Evolutionary conservation across 2,888 invertebrate genomes (phyloP), one percentile per base, ranked within the genome.

Genomic region (Dolichopus griseipennis): DNA sequence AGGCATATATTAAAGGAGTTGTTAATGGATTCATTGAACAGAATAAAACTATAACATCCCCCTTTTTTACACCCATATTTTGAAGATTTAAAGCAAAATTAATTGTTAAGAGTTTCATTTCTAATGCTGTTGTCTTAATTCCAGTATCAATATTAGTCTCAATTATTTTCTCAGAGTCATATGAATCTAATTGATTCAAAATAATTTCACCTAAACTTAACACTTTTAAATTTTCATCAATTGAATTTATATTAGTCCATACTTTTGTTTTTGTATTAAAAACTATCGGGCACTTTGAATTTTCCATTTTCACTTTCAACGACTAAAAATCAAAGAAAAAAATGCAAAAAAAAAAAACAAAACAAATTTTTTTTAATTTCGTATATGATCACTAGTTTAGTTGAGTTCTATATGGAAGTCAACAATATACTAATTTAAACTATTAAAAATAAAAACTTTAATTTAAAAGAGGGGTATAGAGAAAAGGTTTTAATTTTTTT

Each of bases 1-100:
- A 65, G 18, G 62, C 68, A 65, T 61, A 65, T 37, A 68, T 62
- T 18, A 64, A 33, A 21, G 64, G 61, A 9, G 68, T 68, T 65
- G 34, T 61, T 21, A 61, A 43, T 22, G 65, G 62, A 65, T 65
- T 68, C 4, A 68, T 9, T 10, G 61, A 21, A 6, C 15, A 61
- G n/a, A 65, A 65, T 27, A 61, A 65, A 6, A 68, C 7, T 18
- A 68, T 21, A 15, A 68, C 10, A 65, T 68, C 68, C n/a, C 65
- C 68, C 18, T 65, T 33, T 37, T 65, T 61, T 1, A 65, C 22
- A 2, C 33, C 33, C 2, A 68, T 9, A 34, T 20, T 61, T 22
- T 41, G 27, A 9, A 65, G 62, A 61, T 68, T 68, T 22, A 61
- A 10, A 0, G 65, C 65, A 61, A 34, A 65, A 20, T 15, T 65